Base-by-base conservation (phyloP, 2,888 invertebrate genomes). In the Venusia cambrica region DNA sequence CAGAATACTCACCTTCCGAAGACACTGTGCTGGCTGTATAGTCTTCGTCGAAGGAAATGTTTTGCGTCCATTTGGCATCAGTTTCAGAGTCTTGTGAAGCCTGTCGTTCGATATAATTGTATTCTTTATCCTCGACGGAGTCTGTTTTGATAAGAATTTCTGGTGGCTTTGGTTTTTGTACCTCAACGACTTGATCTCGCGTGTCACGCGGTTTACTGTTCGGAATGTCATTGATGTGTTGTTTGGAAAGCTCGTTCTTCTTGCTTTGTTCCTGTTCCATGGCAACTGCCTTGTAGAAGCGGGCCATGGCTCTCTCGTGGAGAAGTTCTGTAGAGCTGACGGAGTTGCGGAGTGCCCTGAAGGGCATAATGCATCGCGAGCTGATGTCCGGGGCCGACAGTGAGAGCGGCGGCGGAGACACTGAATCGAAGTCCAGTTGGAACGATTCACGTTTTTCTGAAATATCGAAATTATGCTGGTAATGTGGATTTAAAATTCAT, bases 291-390 rank as follows among this genome's bases (percentile, higher is more conserved):
- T 92, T 91, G 64, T 94, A 94, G 65, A 95, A 93, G 17, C 95
- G 88, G 4, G 92, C 93, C 93, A 95, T 94, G 5, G 94, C 93
- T 21, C 92, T 89, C 66, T 95, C 95, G 66, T 94, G 94, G 0
- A 96, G 87, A 2, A 96, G 84, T 65, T 95, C 95, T 0, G 94
- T 93, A 1, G 95, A 95, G 62, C 95, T 95, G 11, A 93, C 93
- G 0, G 94, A 93, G 51, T 91, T 89, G 12, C 93, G 89, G 15
- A 95, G 73, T 22, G 90, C 88, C 54, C 91, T 89, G 26, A 89
- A 85, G 6, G 89, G 88, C 58, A 88, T 73, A 13, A 74, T 56
- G 44, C 69, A 66, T 16, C 77, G 73, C 16, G 80, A 61, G 55
- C 92, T 91, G 38, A 95, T 74, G 66, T 95, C 95, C 0, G 95